phyloP scores from a whole-genome alignment of 2,797 vertebrate species.

The Dipus sagitta region DNA sequence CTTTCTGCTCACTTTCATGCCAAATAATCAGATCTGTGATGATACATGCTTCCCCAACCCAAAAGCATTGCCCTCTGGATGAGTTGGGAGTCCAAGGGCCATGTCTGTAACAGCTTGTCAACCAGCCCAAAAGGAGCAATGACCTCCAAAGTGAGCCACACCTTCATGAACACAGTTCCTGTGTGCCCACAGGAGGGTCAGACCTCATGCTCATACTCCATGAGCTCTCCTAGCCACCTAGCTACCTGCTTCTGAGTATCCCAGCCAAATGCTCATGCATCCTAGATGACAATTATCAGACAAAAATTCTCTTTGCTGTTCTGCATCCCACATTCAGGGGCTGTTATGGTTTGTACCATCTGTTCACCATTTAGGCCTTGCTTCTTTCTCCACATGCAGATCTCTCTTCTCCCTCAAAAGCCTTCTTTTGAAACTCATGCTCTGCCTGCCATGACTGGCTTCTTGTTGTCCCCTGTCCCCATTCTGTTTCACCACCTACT shows the following conservation, averaged over 20 bases:
- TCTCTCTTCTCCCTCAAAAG: background rate
- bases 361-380: background rate
- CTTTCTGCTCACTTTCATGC: background rate
- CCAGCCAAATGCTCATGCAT: fast-evolving
- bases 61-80: background rate
- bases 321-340: too few relatives aligned
- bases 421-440: background rate
- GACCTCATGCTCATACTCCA: too few relatives aligned
- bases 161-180: background rate
- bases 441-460: background rate
- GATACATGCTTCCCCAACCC: background rate
- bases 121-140: background rate
- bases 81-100: background rate
- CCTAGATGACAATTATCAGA: background rate
- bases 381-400: background rate
- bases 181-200: background rate
- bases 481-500: background rate
- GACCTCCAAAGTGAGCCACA: too few relatives aligned
- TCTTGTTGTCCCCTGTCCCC: background rate
- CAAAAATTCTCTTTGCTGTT: fast-evolving
- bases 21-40: background rate
- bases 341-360: background rate
- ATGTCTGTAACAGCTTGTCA: background rate
- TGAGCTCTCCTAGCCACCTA: background rate
- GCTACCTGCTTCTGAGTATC: background rate